A percentile compares a stretch with the other conserved stretches of the same genome.
phyloP scores from a whole-genome alignment of 2,797 vertebrate species.

The Poecilia picta region DNA sequence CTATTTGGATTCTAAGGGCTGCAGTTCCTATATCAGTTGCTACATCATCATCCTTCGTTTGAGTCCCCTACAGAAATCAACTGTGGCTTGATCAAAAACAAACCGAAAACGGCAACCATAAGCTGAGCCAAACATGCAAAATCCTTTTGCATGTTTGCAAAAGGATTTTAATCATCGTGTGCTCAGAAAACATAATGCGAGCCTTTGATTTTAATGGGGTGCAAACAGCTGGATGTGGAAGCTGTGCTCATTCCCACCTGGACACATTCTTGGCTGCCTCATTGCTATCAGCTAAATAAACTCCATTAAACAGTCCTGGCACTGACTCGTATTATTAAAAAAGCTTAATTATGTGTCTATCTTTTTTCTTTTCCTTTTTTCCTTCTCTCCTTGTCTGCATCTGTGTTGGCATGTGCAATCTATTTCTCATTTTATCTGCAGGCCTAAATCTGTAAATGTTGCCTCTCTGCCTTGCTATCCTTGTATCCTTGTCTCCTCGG shows the following conservation, averaged over 20 bases:
- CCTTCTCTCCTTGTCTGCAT: neutral
- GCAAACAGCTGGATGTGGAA: conserved; percentile 46
- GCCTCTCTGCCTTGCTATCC: conserved; percentile 23
- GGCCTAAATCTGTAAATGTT: conserved; percentile 23
- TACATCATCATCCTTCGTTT: no score
- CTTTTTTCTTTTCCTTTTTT: neutral
- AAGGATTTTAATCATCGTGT: conserved; percentile 17
- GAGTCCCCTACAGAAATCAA: no score
- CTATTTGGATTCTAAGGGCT: no score
- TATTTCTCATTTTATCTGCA: conserved; percentile 25
- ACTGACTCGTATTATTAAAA: conserved; percentile 19
- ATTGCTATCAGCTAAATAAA: conserved; percentile 48
- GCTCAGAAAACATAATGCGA: conserved; percentile 27
- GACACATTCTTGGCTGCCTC: conserved; percentile 41
- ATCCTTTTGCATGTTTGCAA: conserved; percentile 29
- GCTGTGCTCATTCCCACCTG: conserved; percentile 55
- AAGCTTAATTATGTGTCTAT: conserved; percentile 16
- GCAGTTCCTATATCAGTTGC: no score
- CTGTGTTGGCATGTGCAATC: conserved; percentile 13
- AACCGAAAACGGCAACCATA: neutral
- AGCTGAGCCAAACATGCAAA: no score
- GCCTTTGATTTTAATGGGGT: conserved; percentile 28
- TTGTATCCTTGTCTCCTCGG: conserved; percentile 9
- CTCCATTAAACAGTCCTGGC: conserved; percentile 38
- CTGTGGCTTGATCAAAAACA: neutral